Percentiles rank a stretch among this genome's conserved stretches.
phyloP scores from a whole-genome alignment of 2,888 invertebrate genomes.

The Empis livida region DNA sequence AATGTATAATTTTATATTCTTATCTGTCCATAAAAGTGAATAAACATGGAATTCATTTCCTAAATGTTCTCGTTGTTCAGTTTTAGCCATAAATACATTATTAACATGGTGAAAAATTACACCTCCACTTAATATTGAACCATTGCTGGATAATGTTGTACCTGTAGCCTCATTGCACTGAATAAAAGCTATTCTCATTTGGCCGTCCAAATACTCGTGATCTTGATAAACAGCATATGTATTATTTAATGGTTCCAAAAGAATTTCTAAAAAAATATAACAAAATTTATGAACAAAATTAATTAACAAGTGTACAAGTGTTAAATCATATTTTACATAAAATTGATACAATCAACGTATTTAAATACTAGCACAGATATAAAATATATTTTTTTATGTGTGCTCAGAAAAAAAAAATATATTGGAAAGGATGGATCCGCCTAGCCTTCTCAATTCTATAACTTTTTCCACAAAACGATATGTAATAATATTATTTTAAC shows the following conservation, averaged over 20 bases:
- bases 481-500: no score
- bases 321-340: no score
- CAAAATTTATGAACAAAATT: no score
- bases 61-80: slow-evolving; percentile 25
- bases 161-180: slow-evolving; percentile 44
- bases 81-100: no score
- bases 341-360: no score
- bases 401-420: no score
- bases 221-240: slow-evolving; percentile 39
- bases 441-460: no score
- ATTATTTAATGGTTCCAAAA: slow-evolving; percentile 47
- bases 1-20: slow-evolving; percentile 28
- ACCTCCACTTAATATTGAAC: slow-evolving; percentile 23
- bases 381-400: no score
- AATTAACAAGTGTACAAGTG: no score
- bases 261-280: slow-evolving; percentile 40
- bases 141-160: slow-evolving; percentile 21
- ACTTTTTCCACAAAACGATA: no score
- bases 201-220: slow-evolving; percentile 44
- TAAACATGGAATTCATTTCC: slow-evolving; percentile 55
- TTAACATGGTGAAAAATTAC: slow-evolving; percentile 13
- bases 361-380: no score
- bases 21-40: slow-evolving; percentile 47
- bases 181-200: slow-evolving; percentile 56
- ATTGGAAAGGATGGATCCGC: no score